phyloP scores from a whole-genome alignment of 1,140 invertebrate genomes.

The Zaprionus davidi region DNA sequence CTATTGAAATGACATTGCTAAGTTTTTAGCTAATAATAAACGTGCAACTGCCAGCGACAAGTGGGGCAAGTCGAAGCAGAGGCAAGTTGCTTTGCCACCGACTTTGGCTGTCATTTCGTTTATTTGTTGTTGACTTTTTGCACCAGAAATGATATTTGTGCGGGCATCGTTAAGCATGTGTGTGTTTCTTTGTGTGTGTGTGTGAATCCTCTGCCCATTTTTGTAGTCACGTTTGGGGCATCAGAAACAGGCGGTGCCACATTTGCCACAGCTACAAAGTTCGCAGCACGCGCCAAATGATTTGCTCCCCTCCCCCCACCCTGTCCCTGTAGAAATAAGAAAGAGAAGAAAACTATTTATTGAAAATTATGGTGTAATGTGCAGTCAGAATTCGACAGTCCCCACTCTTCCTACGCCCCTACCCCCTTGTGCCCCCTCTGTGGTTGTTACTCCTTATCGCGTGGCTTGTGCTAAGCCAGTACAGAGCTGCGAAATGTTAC shows the following conservation, averaged over 20 bases:
- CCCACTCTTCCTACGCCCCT: background rate
- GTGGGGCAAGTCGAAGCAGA: conserved; percentile 26
- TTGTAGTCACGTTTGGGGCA: conserved; percentile 72
- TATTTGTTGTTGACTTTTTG: conserved; percentile 68
- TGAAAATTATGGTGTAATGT: conserved; percentile 77
- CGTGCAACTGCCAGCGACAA: conserved; percentile 43
- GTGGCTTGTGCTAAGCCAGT: conserved; percentile 34
- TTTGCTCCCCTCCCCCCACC: conserved; percentile 24
- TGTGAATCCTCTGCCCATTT: background rate
- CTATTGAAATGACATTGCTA: conserved; percentile 18
- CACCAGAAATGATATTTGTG: conserved; percentile 34
- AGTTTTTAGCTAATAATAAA: conserved; percentile 40
- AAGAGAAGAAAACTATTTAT: conserved; percentile 69
- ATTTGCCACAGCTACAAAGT: conserved; percentile 51
- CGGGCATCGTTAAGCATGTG: conserved; percentile 35
- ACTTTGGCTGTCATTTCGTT: conserved; percentile 47
- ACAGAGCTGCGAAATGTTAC: conserved; percentile 30
- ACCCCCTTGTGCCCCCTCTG: background rate
- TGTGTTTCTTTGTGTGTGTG: conserved; percentile 24
- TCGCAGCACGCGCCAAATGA: conserved; percentile 62
- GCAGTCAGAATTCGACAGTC: conserved; percentile 16
- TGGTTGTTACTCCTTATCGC: conserved; percentile 22
- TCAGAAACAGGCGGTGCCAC: conserved; percentile 73
- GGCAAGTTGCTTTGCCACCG: conserved; percentile 21
- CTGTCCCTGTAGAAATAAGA: background rate